These are phyloP conservation scores for Trachymyrmex cornetzi DNA, from an alignment of 1,140 invertebrate genomes.

Conservation along the genomic window DNA sequence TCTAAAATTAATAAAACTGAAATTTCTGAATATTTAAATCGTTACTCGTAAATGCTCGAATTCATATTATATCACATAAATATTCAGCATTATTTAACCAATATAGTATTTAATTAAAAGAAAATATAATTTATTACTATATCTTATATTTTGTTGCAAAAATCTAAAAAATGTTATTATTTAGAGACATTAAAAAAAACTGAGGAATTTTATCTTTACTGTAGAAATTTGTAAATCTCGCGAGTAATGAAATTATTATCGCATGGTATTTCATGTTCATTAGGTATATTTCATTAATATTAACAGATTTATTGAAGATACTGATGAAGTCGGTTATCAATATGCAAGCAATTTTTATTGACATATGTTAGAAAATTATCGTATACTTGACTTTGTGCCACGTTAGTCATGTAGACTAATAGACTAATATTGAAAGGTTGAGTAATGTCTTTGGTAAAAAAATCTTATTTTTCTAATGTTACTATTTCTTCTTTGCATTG, in stretches of 20 bases:
- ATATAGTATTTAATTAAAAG: neutral
- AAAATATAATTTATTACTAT: neutral
- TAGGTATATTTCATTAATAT: neutral
- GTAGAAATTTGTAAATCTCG: neutral
- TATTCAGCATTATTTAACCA: neutral
- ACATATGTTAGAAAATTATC: conserved; percentile 18
- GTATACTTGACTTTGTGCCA: conserved; percentile 16
- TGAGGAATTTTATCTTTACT: neutral
- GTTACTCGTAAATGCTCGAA: neutral
- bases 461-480: neutral
- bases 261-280: neutral
- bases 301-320: conserved; percentile 9
- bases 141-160: neutral
- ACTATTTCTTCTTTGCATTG: neutral
- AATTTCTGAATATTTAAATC: neutral
- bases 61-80: neutral
- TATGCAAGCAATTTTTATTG: conserved; percentile 28
- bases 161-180: neutral
- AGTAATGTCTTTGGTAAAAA: neutral
- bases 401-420: conserved; percentile 12
- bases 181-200: neutral
- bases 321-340: neutral
- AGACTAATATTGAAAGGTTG: conserved; percentile 18
- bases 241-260: neutral
- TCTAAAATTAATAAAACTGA: neutral